Percentiles rank a stretch among this genome's conserved stretches.
These are phyloP conservation scores for Itoplectis maculator DNA, from an alignment of 2,888 invertebrate species.

Conservation along the genomic window DNA sequence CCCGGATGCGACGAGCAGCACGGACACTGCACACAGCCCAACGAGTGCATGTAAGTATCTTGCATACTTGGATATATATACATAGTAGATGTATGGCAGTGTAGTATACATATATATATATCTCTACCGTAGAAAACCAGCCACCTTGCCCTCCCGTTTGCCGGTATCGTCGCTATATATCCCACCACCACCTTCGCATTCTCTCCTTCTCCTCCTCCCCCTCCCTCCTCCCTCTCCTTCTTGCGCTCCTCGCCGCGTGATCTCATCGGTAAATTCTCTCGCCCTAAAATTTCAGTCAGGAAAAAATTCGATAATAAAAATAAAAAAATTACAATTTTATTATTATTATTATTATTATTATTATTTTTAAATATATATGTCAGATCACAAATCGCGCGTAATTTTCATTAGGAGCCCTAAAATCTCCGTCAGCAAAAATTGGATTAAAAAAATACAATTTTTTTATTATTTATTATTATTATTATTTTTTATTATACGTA, in stretches of 20 bases:
- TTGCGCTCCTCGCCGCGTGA: constrained; percentile 35
- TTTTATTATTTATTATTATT: no score
- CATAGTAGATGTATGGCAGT: no score
- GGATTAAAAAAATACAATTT: no score
- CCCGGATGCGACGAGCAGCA: constrained; percentile 96
- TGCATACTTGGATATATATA: constrained; percentile 17
- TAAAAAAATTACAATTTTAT: neutral
- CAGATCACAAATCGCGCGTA: neutral
- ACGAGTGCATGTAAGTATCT: constrained; percentile 97
- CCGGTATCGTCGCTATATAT: constrained; percentile 52
- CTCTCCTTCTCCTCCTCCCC: constrained; percentile 54
- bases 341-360: no score
- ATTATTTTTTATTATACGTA: neutral
- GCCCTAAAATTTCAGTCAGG: neutral
- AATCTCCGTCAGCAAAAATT: no score
- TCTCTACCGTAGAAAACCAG: neutral
- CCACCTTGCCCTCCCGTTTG: constrained; percentile 34
- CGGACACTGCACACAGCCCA: constrained; percentile 96
- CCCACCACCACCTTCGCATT: constrained; percentile 60
- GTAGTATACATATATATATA: constrained; percentile 35
- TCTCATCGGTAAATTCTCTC: constrained; percentile 38
- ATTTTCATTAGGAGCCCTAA: neutral
- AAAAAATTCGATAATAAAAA: no score
- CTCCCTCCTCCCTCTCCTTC: constrained; percentile 34
- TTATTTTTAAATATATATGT: constrained; percentile 4